Base-by-base conservation (phyloP, 2,797 vertebrate genomes). In the Parauchenoglanis ngamensis region DNA sequence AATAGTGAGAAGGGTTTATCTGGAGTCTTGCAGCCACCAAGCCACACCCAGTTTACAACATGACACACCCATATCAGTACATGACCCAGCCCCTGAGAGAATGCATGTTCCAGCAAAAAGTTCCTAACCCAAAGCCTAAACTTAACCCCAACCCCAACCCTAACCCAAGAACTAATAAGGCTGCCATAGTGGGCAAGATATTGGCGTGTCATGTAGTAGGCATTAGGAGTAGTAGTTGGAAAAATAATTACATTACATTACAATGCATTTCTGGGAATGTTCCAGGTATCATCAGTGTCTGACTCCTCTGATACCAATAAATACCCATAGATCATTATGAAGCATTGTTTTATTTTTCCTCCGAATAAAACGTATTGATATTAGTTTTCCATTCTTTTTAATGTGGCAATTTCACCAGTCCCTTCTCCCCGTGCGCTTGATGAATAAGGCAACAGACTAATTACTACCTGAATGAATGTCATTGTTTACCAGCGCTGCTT, bases 381-480 rank as follows among this genome's bases (percentile, higher is more conserved):
- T 73, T 46, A 46, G n/a, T 56, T 56, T 52, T 56, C 8, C 17
- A 1, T 54, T 56, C 21, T 52, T 72, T 76, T 8, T 3, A 28
- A 11, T 19, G 7, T 35, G 15, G 11, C 19, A 23, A 2, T 57
- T 40, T 79, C 77, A 57, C 77, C 54, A 4, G 25, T 57, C 8
- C 77, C 28, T 40, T 79, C 17, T 79, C 54, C 54, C 76, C 23
- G 4, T 28, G 25, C 77, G 15, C 13, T 19, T 57, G 35, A 17
- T 63, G 40, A 67, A 82, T 11, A 49, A 65, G 59, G 59, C 59
- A 65, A 6, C 44, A 8, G 61, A 21, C 59, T 82, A 65, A 82
- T 82, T 82, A 82, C 80, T 67, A 65, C 80, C 40, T 82, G 80
- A 82, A 82, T 49, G n/a, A 65, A 49, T 82, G 80, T 28, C n/a